Evolutionary conservation across 2,797 vertebrate species (phyloP).

Genomic region (Gymnodraco acuticeps): DNA sequence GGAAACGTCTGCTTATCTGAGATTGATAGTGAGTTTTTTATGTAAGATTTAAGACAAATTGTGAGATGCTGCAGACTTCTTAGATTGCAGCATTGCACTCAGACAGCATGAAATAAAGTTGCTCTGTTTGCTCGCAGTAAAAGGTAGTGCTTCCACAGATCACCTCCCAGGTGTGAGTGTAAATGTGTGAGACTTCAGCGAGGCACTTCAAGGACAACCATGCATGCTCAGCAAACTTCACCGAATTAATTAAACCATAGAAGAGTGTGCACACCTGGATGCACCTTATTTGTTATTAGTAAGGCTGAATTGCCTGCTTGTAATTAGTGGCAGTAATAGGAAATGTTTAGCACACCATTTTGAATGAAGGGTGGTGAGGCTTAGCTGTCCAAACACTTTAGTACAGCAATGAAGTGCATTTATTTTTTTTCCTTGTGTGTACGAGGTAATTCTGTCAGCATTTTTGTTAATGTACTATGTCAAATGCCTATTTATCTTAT

Average conservation of each 20-base stretch:
- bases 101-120: slow-evolving; percentile 14
- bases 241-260: slow-evolving; percentile 16
- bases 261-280: slow-evolving; percentile 15
- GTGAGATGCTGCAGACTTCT: neutral
- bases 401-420: neutral
- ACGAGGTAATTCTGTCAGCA: too few relatives aligned
- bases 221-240: slow-evolving; percentile 20
- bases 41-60: neutral
- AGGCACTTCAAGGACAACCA: neutral
- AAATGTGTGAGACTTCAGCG: neutral
- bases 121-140: slow-evolving; percentile 16
- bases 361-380: neutral
- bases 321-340: neutral
- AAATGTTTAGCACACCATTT: neutral
- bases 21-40: neutral
- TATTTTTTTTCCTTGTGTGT: neutral
- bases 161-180: slow-evolving; percentile 20
- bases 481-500: too few relatives aligned
- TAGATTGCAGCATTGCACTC: neutral
- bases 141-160: slow-evolving; percentile 18
- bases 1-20: neutral
- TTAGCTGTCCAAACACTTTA: neutral
- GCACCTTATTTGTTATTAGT: slow-evolving; percentile 11
- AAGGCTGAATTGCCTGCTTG: slow-evolving; percentile 2
- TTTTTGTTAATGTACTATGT: too few relatives aligned